A percentile compares a stretch with the other conserved stretches of the same genome.
Conservation (phyloP, 92 coral and sea anemone species). For the Phenganax subtilis region DNA sequence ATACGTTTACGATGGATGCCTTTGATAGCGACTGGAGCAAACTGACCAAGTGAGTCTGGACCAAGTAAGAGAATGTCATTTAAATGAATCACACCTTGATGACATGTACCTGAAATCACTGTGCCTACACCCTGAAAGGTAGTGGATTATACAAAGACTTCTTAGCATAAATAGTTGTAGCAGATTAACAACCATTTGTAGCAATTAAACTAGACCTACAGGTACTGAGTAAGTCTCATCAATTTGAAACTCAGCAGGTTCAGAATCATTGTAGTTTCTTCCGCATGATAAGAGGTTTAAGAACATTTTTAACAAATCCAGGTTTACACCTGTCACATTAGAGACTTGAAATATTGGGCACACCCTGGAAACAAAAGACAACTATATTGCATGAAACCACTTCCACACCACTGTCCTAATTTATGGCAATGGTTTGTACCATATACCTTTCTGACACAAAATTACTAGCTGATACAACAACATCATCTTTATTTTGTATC, state of each 20-base stretch:
- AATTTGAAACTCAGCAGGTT: conserved; percentile 90
- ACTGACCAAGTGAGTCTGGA: conserved; percentile 99
- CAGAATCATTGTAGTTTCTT: conserved; percentile 68
- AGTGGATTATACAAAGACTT: background rate
- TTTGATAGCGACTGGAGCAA: conserved; percentile 79
- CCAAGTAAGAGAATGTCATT: conserved; percentile 84
- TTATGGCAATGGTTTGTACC: too few species aligned
- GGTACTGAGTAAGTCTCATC: conserved; percentile 98
- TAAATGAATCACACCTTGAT: conserved; percentile 79
- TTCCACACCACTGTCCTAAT: too few species aligned
- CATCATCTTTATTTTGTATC: conserved; percentile 88
- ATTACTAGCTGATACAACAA: conserved; percentile 87
- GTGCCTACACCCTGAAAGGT: conserved; percentile 85
- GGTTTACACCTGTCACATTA: conserved; percentile 93
- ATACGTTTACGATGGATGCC: conserved; percentile 94
- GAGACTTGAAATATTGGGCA: conserved; percentile 98
- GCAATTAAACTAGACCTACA: conserved; percentile 45
- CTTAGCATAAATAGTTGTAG: background rate
- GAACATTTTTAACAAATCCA: conserved; percentile 84
- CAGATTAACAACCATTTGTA: background rate
- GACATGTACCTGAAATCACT: conserved; percentile 95
- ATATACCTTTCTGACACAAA: conserved; percentile 90
- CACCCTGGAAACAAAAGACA: conserved; percentile 53
- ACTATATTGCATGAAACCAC: background rate
- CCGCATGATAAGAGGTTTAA: conserved; percentile 81